Percentiles rank a stretch among this genome's conserved stretches.
These are phyloP conservation scores for Ormia ochracea DNA, from an alignment of 2,888 invertebrate genomes.

Conservation along the genomic window DNA sequence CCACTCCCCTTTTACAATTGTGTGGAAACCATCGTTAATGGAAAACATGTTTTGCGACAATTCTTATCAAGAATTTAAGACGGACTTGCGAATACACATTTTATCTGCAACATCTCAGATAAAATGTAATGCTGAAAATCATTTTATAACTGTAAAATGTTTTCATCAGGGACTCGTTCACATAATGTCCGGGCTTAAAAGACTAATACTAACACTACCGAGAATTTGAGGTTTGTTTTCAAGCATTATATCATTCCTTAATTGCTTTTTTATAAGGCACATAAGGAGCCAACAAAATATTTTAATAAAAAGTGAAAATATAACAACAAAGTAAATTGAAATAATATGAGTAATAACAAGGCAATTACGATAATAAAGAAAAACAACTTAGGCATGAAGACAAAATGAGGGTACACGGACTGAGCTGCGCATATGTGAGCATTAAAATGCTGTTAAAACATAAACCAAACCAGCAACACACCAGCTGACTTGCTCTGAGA, in stretches of 20 bases:
- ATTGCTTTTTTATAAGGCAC: conserved; percentile 1
- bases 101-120: not conserved
- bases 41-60: too few relatives aligned
- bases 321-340: conserved; percentile 17
- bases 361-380: not conserved
- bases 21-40: too few relatives aligned
- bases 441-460: conserved; percentile 19
- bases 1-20: too few relatives aligned
- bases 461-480: conserved; percentile 39
- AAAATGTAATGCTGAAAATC: conserved; percentile 15
- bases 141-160: conserved; percentile 52
- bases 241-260: not conserved
- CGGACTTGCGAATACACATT: too few relatives aligned
- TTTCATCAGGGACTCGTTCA: conserved; percentile 44
- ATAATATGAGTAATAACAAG: conserved; percentile 31
- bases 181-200: conserved; percentile 30
- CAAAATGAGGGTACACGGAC: not conserved
- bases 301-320: not conserved
- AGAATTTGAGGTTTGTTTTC: conserved; percentile 18
- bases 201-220: conserved; percentile 37
- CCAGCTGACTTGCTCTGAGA: conserved; percentile 47
- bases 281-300: not conserved
- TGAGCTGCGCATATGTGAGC: too few relatives aligned
- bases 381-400: not conserved
- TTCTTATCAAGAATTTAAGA: too few relatives aligned